A percentile compares a stretch with the other conserved stretches of the same genome.
Evolutionary conservation across 2,888 invertebrate species (phyloP).

Genomic region (Agapostemon virescens): DNA sequence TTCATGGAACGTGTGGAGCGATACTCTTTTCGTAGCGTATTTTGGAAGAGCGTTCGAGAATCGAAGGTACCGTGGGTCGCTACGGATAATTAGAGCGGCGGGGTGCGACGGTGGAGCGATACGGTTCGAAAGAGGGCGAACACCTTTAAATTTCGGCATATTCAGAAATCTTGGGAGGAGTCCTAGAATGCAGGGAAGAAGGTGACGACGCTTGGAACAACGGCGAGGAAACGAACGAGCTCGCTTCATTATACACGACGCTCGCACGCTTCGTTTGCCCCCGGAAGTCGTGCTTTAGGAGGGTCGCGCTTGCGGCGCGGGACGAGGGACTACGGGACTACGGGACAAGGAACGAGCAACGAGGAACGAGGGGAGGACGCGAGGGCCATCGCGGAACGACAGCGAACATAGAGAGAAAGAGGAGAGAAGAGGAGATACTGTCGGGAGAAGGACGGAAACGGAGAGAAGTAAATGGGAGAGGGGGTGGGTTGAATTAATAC

Average conservation of each 20-base stretch:
- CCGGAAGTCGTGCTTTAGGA: slow-evolving; percentile 78
- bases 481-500: slow-evolving; percentile 77
- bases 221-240: slow-evolving; percentile 75
- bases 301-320: slow-evolving; percentile 50
- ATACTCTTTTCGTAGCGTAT: no score
- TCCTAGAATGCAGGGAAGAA: slow-evolving; percentile 37
- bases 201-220: slow-evolving; percentile 64
- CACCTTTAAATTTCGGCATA: background rate
- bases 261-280: slow-evolving; percentile 80
- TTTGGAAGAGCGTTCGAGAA: no score
- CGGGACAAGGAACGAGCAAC: background rate
- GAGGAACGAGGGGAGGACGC: slow-evolving; percentile 16
- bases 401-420: background rate
- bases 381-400: slow-evolving; percentile 48
- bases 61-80: background rate
- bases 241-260: slow-evolving; percentile 80
- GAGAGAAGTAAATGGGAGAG: slow-evolving; percentile 59
- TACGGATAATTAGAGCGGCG: background rate
- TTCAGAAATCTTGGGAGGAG: slow-evolving; percentile 16
- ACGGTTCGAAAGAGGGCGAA: background rate
- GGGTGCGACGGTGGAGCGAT: background rate
- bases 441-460: slow-evolving; percentile 18
- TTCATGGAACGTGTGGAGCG: no score
- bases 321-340: background rate
- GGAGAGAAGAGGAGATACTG: slow-evolving; percentile 15